Evolutionary conservation across 2,888 invertebrate genomes (phyloP), one percentile per base, ranked within the genome.

Genomic region (Philopedon plagiatum): DNA sequence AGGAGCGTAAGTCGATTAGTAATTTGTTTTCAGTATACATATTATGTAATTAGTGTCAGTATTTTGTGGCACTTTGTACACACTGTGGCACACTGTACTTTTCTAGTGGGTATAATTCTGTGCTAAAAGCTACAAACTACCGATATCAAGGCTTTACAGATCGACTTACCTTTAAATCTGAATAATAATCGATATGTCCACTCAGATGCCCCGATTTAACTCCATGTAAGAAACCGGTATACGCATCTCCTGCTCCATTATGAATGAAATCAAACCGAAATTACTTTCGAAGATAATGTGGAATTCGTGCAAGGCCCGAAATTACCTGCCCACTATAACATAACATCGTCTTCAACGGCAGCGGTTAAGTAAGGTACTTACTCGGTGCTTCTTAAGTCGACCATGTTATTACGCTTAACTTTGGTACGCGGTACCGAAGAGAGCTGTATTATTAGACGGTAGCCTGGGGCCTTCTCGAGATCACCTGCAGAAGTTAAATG

Each of bases 401-500:
- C 71, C 61, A 61, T 71, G 58, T 71, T 60, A 71, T 71, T 71
- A 71, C 65, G 60, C 54, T 71, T 71, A 51, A 26, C 26, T 26
- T 29, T 51, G 13, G 51, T 51, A 71, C 60, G 65, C 65, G 71
- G 71, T 71, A 71, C 65, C 65, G 51, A 26, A 54, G 29, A 60
- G 65, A 71, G 61, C 60, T 60, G 71, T 72, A 62, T 72, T 63
- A 72, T 72, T 72, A 72, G 72, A 72, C 72, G 68, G 72, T 68
- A 68, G 72, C 72, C 72, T 57, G 62, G 11, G 72, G 72, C 63
- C 67, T 29, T 41, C 60, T 18, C 63, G 67, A 49, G 68, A 67
- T 72, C 72, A 72, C 72, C 72, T 72, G 72, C 72, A 72, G 67
- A 71, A 71, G 65, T 71, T 71, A 71, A 71, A 71, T 64, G 71